Percentiles rank a stretch among this genome's conserved stretches.
These are phyloP conservation scores for Xenentodon cancila DNA, from an alignment of 2,797 vertebrate species.

Conservation along the genomic window DNA sequence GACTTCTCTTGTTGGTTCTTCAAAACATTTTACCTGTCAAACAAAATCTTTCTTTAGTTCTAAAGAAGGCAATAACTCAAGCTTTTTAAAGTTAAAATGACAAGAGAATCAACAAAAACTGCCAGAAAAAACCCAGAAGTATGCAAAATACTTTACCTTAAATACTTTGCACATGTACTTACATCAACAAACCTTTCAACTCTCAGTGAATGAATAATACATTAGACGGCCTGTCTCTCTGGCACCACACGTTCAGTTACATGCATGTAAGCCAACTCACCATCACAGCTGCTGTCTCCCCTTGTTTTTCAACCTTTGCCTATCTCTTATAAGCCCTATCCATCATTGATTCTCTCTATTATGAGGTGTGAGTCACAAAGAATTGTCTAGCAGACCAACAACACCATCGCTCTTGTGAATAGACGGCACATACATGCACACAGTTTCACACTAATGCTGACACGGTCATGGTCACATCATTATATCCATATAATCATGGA, in stretches of 20 bases:
- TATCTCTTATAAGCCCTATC: slow-evolving; percentile 47
- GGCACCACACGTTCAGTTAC: slow-evolving; percentile 24
- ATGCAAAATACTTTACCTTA: too few relatives aligned
- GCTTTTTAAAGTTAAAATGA: too few relatives aligned
- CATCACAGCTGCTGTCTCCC: slow-evolving; percentile 50
- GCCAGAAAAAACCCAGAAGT: too few relatives aligned
- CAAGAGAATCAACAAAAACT: too few relatives aligned
- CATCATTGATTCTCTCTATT: slow-evolving; percentile 47
- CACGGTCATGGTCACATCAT: slow-evolving; percentile 64
- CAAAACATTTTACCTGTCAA: too few relatives aligned
- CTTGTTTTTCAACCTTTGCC: slow-evolving; percentile 53
- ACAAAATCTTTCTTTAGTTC: too few relatives aligned
- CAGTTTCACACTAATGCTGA: slow-evolving; percentile 14
- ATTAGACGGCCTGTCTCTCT: slow-evolving; percentile 30
- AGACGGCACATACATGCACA: slow-evolving; percentile 14
- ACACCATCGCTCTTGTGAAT: slow-evolving; percentile 28
- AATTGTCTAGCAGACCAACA: slow-evolving; percentile 40
- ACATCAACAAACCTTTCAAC: slow-evolving; percentile 24
- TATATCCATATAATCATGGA: slow-evolving; percentile 71
- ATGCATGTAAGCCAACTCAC: slow-evolving; percentile 65
- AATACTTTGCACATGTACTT: background rate
- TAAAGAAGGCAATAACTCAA: too few relatives aligned
- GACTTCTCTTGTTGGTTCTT: too few relatives aligned
- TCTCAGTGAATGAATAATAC: slow-evolving; percentile 43
- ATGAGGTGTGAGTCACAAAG: slow-evolving; percentile 62